Base-by-base conservation (phyloP, 1,140 invertebrate species). In the Magallana gigas region DNA sequence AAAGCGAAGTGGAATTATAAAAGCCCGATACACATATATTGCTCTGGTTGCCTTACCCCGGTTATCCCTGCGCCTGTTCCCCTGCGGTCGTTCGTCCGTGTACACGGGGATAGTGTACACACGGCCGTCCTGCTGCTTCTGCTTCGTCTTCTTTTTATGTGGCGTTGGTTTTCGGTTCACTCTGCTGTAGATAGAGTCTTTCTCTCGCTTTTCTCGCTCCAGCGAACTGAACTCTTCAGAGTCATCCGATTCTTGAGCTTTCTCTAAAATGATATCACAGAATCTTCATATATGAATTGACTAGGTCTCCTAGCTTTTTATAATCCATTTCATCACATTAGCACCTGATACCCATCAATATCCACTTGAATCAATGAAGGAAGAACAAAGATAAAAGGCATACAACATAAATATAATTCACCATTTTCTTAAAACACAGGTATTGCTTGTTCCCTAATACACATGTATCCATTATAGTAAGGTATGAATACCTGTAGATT, bases 151-250 rank as follows among this genome's bases (percentile, higher is more conserved):
- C 91, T 97, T 96, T 93, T 97, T 97, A 93, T 97, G 97, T n/a
- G 97, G 96, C 36, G 96, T 96, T 12, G 96, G 95, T 86, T 91
- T 91, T 92, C 96, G 96, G 91, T 96, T 97, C 36, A 96, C 96
- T 93, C 97, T 96, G 18, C 95, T 95, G 88, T 96, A 95, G 7
- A 96, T 95, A 88, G 97, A 97, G 96, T 88, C 96, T 96, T 90
- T 96, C 96, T 89, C 96, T 96, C 91, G 96, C 94, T 95, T 95
- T 62, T 97, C 95, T 87, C 97, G 95, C 93, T 98, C 97, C 76
- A 97, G 94, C 71, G 97, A 97, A 92, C 97, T 97, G 94, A 97
- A 97, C 68, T 76, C 68, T 85, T 98, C 98, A 90, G 97, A 98
- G 23, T 94, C 94, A 36, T 94, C 94, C 0, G 94, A 95, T 58